These are phyloP conservation scores for Morbakka virulenta DNA, from an alignment of 30 jellyfish, hydroid and myxozoan species.

Conservation along the genomic window DNA sequence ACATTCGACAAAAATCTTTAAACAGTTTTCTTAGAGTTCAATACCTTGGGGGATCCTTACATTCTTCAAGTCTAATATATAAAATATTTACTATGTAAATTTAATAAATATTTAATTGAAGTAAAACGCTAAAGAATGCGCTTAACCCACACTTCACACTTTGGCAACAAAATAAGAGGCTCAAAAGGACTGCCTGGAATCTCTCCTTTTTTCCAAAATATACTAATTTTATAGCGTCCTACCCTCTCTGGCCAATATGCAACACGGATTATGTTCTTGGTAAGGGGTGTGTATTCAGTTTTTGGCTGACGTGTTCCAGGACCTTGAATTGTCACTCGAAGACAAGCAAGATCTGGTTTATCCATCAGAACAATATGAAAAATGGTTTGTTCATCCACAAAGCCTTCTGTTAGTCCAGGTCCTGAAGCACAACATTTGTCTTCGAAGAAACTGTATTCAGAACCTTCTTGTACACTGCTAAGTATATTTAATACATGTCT, in stretches of 20 bases:
- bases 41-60: too few species aligned
- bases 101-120: too few species aligned
- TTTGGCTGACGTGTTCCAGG: background rate
- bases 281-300: background rate
- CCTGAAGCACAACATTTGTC: background rate
- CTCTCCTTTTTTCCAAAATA: slow-evolving; percentile 65
- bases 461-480: background rate
- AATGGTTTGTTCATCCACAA: background rate
- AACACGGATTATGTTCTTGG: slow-evolving; percentile 1
- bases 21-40: too few species aligned
- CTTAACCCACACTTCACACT: slow-evolving; percentile 59
- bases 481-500: background rate
- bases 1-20: too few species aligned
- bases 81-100: too few species aligned
- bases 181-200: slow-evolving; percentile 75
- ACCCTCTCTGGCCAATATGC: slow-evolving; percentile 75
- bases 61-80: too few species aligned
- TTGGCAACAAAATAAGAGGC: slow-evolving; percentile 56
- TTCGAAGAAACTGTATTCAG: background rate
- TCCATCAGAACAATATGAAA: background rate
- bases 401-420: background rate
- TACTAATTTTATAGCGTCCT: slow-evolving; percentile 55
- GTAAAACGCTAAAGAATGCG: background rate
- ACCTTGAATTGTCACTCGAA: background rate
- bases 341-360: background rate